Evolutionary conservation across 2,888 invertebrate genomes (phyloP).

Genomic region (Sceliomorpha sp.): DNA sequence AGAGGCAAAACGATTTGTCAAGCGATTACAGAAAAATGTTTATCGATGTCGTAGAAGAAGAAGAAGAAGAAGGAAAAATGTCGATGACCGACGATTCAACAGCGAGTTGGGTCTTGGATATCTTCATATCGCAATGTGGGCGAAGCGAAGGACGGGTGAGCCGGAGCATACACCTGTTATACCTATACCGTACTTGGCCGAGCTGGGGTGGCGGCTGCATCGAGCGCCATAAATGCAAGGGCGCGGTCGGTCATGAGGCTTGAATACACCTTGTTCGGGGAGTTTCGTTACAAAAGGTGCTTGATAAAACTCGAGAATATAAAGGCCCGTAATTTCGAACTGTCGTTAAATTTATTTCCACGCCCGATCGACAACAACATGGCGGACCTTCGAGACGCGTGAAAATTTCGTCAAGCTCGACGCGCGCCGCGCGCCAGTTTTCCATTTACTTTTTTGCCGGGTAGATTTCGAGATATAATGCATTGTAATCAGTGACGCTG

Average conservation of each 20-base stretch:
- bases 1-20: no score
- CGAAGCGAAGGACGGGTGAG: conserved; percentile 43
- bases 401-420: conserved; percentile 5
- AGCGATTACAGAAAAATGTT: no score
- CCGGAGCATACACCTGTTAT: conserved; percentile 56
- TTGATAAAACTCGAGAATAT: conserved; percentile 34
- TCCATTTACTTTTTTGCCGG: no score
- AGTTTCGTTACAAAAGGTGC: conserved; percentile 41
- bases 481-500: no score
- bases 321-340: conserved; percentile 25
- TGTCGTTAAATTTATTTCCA: conserved; percentile 10
- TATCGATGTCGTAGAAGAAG: no score
- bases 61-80: no score
- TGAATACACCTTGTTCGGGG: conserved; percentile 48
- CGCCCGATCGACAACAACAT: conserved; percentile 4
- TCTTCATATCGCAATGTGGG: conserved; percentile 19
- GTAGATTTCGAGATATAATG: no score
- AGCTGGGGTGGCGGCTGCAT: conserved; percentile 55
- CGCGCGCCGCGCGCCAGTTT: no score
- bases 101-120: no score
- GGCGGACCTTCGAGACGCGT: neutral
- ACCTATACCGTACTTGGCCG: conserved; percentile 51
- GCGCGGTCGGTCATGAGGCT: conserved; percentile 56
- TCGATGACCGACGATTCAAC: no score
- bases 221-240: conserved; percentile 55